Conservation (phyloP, 2,888 invertebrate species). For the Chaetoderma sp. region DNA sequence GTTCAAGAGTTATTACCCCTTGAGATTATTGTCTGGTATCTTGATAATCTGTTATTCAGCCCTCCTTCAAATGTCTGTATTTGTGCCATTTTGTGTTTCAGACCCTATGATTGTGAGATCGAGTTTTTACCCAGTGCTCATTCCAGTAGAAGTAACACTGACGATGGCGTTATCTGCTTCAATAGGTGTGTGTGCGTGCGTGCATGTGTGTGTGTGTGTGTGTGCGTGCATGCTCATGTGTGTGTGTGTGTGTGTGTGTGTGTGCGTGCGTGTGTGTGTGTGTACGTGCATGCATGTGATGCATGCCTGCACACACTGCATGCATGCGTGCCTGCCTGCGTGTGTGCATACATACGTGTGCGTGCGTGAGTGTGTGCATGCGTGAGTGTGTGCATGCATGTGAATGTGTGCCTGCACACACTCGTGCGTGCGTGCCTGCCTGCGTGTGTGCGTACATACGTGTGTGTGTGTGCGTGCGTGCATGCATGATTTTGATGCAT, state of each 20-base stretch:
- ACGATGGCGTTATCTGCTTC: slow-evolving; percentile 39
- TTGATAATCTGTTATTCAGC: too few species aligned
- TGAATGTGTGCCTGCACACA: too few species aligned
- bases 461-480: background rate
- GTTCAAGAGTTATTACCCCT: too few species aligned
- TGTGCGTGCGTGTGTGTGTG: background rate
- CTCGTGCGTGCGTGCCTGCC: background rate
- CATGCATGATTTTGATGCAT: too few species aligned
- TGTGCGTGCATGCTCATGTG: too few species aligned
- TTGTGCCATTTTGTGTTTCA: too few species aligned
- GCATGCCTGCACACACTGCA: slow-evolving; percentile 1
- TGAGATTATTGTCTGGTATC: too few species aligned
- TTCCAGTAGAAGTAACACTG: slow-evolving; percentile 7
- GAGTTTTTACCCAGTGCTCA: slow-evolving; percentile 51
- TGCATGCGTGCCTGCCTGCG: background rate
- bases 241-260: slow-evolving; percentile 14
- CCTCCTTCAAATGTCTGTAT: too few species aligned
- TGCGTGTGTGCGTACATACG: background rate
- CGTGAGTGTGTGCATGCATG: too few species aligned
- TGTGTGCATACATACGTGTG: background rate
- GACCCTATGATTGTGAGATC: slow-evolving; percentile 60
- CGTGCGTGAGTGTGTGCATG: too few species aligned
- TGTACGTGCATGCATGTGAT: background rate
- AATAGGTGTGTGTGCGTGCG: slow-evolving; percentile 55
- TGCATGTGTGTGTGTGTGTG: slow-evolving; percentile 3